Evolutionary conservation across 2,797 vertebrate species (phyloP).

Genomic region (Oryzias dopingdopingensis): DNA sequence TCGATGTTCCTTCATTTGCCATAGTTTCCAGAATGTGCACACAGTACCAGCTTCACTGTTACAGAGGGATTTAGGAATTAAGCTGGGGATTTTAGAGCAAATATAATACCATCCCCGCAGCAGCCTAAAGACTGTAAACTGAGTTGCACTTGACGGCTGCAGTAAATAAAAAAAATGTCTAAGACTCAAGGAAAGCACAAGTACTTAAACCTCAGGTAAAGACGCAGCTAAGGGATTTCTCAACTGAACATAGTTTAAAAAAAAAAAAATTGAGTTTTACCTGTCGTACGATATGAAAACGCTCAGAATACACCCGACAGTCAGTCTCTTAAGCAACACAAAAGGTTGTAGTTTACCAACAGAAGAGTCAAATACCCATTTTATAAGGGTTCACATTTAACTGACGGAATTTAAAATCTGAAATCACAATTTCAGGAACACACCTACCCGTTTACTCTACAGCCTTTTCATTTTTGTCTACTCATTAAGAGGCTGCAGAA

Average conservation of each 20-base stretch:
- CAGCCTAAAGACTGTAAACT: conserved; percentile 55
- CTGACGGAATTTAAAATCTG: conserved; percentile 35
- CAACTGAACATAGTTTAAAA: no score
- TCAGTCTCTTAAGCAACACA: conserved; percentile 25
- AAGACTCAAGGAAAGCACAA: conserved; percentile 30
- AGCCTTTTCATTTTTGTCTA: conserved; percentile 45
- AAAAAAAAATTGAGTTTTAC: conserved; percentile 12
- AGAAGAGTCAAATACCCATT: neutral
- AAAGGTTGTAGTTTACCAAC: conserved; percentile 29
- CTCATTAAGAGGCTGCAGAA: conserved; percentile 25
- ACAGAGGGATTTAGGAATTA: conserved; percentile 70
- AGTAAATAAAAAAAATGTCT: conserved; percentile 22
- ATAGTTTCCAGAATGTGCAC: conserved; percentile 57
- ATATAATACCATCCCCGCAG: conserved; percentile 63
- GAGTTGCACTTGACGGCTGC: conserved; percentile 41
- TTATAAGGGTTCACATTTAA: conserved; percentile 33
- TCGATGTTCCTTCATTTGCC: conserved; percentile 57
- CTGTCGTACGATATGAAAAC: conserved; percentile 28
- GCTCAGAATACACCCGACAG: conserved; percentile 20
- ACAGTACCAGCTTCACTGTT: conserved; percentile 58
- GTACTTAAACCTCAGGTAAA: conserved; percentile 19
- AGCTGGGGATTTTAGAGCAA: conserved; percentile 66
- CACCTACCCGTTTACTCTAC: conserved; percentile 4
- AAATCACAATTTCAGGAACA: conserved; percentile 1
- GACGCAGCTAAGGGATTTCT: conserved; percentile 6